These are phyloP conservation scores for Tadarida brasiliensis DNA, from an alignment of 2,797 vertebrate genomes.

Conservation along the genomic window DNA sequence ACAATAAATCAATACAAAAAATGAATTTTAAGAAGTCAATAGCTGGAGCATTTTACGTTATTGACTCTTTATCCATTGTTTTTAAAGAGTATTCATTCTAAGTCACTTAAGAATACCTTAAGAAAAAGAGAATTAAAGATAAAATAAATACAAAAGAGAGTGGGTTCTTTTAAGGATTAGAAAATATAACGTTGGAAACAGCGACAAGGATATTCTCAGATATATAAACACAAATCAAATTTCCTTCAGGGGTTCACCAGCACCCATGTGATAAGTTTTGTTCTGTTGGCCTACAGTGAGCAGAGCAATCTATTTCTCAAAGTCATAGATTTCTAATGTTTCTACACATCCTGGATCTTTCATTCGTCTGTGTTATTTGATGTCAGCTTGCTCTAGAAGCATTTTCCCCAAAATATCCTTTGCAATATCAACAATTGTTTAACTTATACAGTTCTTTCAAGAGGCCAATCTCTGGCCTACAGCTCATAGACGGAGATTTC, in stretches of 20 bases:
- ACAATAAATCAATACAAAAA: background rate
- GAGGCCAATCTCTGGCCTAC: background rate
- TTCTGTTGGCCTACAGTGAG: background rate
- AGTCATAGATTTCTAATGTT: background rate
- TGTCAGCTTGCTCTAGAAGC: background rate
- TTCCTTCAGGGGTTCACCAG: background rate
- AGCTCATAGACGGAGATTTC: background rate
- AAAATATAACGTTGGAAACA: background rate
- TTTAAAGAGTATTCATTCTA: background rate
- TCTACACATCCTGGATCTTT: background rate
- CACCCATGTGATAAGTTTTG: background rate
- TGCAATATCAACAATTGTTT: background rate
- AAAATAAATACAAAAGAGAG: background rate
- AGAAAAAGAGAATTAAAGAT: background rate
- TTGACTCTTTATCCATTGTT: background rate
- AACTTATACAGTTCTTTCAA: background rate
- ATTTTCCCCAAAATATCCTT: background rate
- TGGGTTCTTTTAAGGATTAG: background rate
- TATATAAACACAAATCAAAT: background rate
- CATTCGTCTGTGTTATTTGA: background rate
- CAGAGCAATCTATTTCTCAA: background rate
- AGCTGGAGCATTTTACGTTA: background rate
- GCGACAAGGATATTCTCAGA: background rate
- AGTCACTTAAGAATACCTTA: background rate
- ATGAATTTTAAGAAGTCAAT: background rate